phyloP scores from a whole-genome alignment of 2,113 vertebrate species.

The Geococcyx californianus region DNA sequence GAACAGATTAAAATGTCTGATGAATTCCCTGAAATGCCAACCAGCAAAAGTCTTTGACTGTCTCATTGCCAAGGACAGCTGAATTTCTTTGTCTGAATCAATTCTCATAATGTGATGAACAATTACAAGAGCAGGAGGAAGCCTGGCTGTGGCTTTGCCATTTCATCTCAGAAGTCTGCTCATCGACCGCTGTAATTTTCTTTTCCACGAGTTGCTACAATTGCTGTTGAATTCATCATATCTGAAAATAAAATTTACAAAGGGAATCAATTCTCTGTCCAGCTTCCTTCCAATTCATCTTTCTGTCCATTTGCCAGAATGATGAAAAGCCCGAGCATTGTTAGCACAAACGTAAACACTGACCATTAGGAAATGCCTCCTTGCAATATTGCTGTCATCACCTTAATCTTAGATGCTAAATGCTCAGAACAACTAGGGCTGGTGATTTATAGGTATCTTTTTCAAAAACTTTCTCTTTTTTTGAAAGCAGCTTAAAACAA shows the following conservation, averaged over 20 bases:
- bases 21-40: constrained; percentile 4
- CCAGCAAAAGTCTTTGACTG: neutral
- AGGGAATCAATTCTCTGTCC: neutral
- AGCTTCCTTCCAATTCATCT: neutral
- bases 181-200: neutral
- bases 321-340: neutral
- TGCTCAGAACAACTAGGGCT: neutral
- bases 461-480: neutral
- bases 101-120: neutral
- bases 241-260: neutral
- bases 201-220: neutral
- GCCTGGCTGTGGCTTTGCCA: neutral
- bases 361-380: neutral
- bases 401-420: neutral
- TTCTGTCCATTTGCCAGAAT: neutral
- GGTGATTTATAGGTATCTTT: neutral
- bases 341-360: neutral
- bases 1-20: constrained; percentile 9
- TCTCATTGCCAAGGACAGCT: constrained; percentile 21
- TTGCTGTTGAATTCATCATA: neutral
- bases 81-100: neutral
- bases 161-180: neutral
- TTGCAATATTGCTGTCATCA: neutral
- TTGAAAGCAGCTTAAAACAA: neutral
- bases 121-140: neutral